Conservation (phyloP, 2,113 vertebrate genomes). For the Etheostoma spectabile region DNA sequence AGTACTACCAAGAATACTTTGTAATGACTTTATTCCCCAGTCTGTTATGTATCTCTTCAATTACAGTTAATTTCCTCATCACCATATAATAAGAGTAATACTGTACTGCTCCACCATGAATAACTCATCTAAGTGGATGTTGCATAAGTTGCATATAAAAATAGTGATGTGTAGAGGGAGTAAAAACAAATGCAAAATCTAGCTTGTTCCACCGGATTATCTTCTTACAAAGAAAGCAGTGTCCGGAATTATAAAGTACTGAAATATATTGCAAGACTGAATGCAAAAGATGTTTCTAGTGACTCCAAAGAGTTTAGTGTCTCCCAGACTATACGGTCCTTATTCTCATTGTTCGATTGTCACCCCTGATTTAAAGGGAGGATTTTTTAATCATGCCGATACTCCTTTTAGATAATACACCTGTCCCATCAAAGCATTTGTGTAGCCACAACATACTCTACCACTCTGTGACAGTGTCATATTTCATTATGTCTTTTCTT, state of each 20-base stretch:
- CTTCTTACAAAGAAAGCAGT: slow-evolving; percentile 20
- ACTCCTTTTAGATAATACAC: slow-evolving; percentile 35
- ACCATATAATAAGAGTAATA: background rate
- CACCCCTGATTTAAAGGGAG: background rate
- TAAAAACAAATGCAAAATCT: slow-evolving; percentile 30
- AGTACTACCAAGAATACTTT: background rate
- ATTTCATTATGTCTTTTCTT: slow-evolving; percentile 48
- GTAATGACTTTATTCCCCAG: background rate
- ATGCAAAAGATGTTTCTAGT: background rate
- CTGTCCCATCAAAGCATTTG: slow-evolving; percentile 41
- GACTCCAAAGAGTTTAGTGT: background rate
- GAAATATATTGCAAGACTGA: background rate
- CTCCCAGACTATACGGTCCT: background rate
- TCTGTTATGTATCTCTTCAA: background rate
- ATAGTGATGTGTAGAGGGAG: slow-evolving; percentile 38
- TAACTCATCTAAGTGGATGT: slow-evolving; percentile 30
- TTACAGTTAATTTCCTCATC: background rate
- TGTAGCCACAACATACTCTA: slow-evolving; percentile 60
- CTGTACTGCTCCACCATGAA: slow-evolving; percentile 8
- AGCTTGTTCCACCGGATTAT: slow-evolving; percentile 36
- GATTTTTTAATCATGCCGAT: background rate
- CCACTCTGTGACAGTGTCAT: slow-evolving; percentile 45
- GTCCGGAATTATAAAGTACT: slow-evolving; percentile 24
- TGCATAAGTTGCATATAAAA: slow-evolving; percentile 51
- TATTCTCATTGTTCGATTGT: background rate